Percentiles rank a stretch among this genome's conserved stretches.
Conservation (phyloP, 2,113 vertebrate genomes). For the Eudyptes chrysolophus region DNA sequence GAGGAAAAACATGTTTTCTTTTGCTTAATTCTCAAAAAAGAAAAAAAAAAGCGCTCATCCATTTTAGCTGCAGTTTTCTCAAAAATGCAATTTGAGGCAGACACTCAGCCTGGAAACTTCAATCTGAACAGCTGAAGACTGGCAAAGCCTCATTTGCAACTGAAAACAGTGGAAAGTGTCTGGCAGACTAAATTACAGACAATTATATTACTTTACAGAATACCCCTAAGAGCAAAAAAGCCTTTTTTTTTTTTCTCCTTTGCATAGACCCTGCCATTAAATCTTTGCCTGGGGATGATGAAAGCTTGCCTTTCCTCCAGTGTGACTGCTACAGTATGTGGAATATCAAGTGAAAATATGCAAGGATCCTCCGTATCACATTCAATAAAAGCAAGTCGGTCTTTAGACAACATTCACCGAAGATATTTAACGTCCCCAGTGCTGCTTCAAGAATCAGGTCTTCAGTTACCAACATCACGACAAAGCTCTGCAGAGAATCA, state of each 20-base stretch:
- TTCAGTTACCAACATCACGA: fast-evolving
- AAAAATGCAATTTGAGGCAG: neutral
- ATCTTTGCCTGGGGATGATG: neutral
- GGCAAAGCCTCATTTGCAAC: neutral
- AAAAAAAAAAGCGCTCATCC: neutral
- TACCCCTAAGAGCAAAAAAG: neutral
- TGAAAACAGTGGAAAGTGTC: neutral
- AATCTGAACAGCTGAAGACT: neutral
- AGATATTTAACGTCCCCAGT: neutral
- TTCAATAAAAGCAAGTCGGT: neutral
- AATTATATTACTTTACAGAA: neutral
- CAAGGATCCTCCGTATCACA: neutral
- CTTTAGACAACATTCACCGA: fast-evolving
- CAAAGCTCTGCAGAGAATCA: neutral
- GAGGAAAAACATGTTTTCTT: neutral
- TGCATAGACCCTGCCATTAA: neutral
- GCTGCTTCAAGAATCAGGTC: neutral
- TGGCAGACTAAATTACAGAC: neutral
- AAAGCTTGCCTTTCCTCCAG: neutral
- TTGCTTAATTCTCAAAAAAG: neutral
- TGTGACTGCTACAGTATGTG: neutral
- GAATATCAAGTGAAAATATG: neutral
- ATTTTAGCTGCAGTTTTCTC: neutral
- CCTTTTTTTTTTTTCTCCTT: neutral
- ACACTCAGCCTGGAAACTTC: neutral